Evolutionary conservation across 2,888 invertebrate genomes (phyloP), one percentile per base, ranked within the genome.

Genomic region (Antheraea yamamai): DNA sequence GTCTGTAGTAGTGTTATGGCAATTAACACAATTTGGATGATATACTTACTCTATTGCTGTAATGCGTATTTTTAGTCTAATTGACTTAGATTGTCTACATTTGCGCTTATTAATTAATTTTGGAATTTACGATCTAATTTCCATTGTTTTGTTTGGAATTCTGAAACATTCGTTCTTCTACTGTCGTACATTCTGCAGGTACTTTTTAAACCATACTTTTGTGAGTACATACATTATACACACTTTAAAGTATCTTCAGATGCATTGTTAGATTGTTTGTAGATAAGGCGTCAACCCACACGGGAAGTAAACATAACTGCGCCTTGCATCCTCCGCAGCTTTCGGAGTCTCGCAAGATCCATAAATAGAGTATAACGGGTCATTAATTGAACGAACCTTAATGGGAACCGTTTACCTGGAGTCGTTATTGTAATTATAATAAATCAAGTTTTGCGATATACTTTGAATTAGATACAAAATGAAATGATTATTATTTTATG

Each of bases 301-400:
- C 23, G 23, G 61, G 61, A 61, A 61, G 14, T 61, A 61, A 61
- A 61, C 61, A 61, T 61, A 61, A 61, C 61, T 61, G 61, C 23
- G 61, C 61, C 23, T 14, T 23, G 61, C 55, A 55, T 20, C 18
- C 55, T 20, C 23, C 12, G 23, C 61, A 61, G 61, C n/a, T 61
- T 66, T 66, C 26, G 14, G 30, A 66, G 20, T 66, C 64, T 30
- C 64, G 14, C 26, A 20, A 30, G 64, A 14, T 66, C 26, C 30
- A 66, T 66, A 66, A 66, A 66, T 66, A 66, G 64, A 66, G 30
- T 30, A 1, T 66, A 66, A 66, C 64, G 64, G 64, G 30, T 30
- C 64, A 30, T 66, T 66, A 66, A 66, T 66, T 66, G 64, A 66
- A 66, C 30, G 30, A 30, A 16, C 64, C 30, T 30, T 66, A 66